phyloP scores from a whole-genome alignment of 2,113 vertebrate genomes.

The Mesembrinibis cayennensis region DNA sequence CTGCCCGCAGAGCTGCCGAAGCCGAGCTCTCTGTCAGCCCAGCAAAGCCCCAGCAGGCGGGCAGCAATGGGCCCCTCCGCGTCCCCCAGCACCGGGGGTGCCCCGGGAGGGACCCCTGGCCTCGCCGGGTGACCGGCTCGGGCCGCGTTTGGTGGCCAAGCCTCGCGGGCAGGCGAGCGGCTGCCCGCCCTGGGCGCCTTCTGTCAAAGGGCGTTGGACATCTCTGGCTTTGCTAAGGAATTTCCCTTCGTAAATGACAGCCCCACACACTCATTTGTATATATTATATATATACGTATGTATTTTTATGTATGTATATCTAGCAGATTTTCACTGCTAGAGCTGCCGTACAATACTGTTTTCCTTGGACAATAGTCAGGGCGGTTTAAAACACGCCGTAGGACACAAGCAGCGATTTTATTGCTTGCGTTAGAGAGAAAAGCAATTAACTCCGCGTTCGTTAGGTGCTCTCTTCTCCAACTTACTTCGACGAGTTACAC shows the following conservation, averaged over 20 bases:
- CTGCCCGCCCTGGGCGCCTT: background rate
- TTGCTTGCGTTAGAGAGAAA: rapidly evolving
- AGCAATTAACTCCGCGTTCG: rapidly evolving
- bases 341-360: rapidly evolving
- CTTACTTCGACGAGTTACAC: rapidly evolving
- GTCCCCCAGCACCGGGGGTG: background rate
- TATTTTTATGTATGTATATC: rapidly evolving
- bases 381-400: background rate
- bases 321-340: background rate
- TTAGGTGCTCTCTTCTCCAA: rapidly evolving
- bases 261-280: rapidly evolving
- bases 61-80: rapidly evolving
- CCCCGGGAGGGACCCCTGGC: background rate
- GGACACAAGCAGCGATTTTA: background rate
- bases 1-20: background rate
- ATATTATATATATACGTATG: rapidly evolving
- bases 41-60: background rate
- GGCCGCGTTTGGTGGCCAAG: no score
- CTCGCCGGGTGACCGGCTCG: background rate
- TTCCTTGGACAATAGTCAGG: no score
- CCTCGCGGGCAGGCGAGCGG: background rate
- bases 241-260: no score
- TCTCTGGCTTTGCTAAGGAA: no score
- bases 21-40: background rate
- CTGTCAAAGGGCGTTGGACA: no score